Evolutionary conservation across 2,888 invertebrate species (phyloP), one percentile per base, ranked within the genome.

Genomic region (Deilephila elpenor): DNA sequence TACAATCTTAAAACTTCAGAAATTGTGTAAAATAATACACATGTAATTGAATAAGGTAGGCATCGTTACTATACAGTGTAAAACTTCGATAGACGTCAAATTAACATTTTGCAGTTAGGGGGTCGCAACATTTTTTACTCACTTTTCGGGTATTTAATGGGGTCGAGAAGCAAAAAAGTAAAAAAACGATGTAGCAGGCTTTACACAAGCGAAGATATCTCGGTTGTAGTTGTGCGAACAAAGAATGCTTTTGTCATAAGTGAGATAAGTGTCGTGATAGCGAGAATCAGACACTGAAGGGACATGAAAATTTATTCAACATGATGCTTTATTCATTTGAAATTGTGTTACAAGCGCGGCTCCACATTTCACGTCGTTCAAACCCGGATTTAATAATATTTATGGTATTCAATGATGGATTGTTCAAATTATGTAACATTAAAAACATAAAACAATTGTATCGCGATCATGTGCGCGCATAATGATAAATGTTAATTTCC

Each of bases 281-380:
- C 67, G 51, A 67, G 67, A 67, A 67, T 67, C 51, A 51, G 67
- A 25, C 25, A 67, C 67, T 67, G 51, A 67, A 67, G 67, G 67
- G 51, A 67, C 67, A 67, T 67, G 67, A 51, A 67, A 67, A 67
- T 67, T 67, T 67, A 67, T 67, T 67, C 67, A 67, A 67, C 67
- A 25, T 25, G 67, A 67, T 67, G 67, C 67, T 67, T 67, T 67
- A 67, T 67, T 67, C 67, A 67, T 67, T 67, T 67, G 67, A 67
- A 67, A 67, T 51, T 67, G 44, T 64, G 64, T 51, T 67, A 67
- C 67, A 67, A 67, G 67, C 67, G 67, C 67, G 67, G 25, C 67
- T 67, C 67, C 25, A 67, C 67, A 67, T 67, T 67, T 67, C 25
- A 67, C 67, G 51, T 64, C 20, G 44, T 67, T 67, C 51, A 67